A percentile compares a stretch with the other conserved stretches of the same genome.
Evolutionary conservation across 2,113 vertebrate genomes (phyloP).

Genomic region (Gallinago media): DNA sequence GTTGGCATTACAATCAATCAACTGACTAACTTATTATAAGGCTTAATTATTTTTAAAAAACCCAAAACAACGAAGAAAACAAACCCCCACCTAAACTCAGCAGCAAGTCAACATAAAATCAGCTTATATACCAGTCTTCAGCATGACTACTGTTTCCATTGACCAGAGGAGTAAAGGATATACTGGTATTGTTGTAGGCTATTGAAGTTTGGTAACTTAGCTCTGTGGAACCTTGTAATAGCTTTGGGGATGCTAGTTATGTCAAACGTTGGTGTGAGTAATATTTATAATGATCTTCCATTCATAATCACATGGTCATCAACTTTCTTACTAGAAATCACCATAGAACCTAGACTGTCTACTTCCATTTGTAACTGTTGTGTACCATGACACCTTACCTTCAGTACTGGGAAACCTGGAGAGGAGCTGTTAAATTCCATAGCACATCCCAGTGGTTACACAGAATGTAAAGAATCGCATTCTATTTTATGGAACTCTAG

Average conservation of each 20-base stretch:
- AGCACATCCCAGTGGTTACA: not conserved
- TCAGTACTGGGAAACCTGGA: not conserved
- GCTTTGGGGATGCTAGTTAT: not conserved
- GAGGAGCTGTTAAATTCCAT: not conserved
- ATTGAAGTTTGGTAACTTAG: not conserved
- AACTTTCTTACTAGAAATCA: not conserved
- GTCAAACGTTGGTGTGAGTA: not conserved
- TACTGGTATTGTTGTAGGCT: not conserved
- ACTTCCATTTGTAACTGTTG: not conserved
- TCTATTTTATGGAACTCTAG: not conserved
- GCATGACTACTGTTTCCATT: not conserved
- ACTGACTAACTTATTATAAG: not conserved
- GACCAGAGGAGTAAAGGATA: not conserved
- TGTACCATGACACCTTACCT: not conserved
- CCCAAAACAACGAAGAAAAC: not conserved
- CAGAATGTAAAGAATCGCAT: not conserved
- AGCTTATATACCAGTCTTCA: not conserved
- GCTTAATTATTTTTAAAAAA: not conserved
- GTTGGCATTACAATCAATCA: not conserved
- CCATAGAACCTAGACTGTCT: not conserved
- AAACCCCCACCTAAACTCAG: not conserved
- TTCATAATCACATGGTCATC: not conserved
- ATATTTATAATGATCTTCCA: not conserved
- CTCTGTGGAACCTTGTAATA: not conserved
- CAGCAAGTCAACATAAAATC: not conserved